phyloP scores from a whole-genome alignment of 1,140 invertebrate species.

The Aphelenchoides fujianensis region DNA sequence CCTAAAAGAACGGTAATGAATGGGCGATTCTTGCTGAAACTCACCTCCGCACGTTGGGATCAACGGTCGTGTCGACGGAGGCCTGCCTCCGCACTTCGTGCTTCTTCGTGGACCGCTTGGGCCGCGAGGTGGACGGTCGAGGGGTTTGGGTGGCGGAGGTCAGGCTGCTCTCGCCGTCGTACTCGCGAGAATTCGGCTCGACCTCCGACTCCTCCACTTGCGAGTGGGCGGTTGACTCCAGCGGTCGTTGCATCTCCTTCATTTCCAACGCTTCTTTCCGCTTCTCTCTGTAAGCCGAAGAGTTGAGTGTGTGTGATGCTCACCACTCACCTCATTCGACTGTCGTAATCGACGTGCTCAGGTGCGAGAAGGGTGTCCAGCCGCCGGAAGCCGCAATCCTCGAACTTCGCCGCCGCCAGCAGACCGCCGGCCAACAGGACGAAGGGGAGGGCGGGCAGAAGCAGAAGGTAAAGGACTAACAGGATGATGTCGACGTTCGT shows the following conservation, averaged over 20 bases:
- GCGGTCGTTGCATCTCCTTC: neutral
- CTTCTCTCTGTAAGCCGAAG: neutral
- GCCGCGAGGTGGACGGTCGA: no score
- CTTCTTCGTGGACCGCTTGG: no score
- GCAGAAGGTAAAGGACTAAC: neutral
- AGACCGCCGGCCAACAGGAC: neutral
- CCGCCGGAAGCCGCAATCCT: neutral
- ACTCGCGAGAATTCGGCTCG: neutral
- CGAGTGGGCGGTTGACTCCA: neutral
- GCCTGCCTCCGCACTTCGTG: no score
- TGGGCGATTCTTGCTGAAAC: no score
- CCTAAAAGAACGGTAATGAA: no score
- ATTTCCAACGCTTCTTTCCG: constrained; percentile 12
- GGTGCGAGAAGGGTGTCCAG: no score
- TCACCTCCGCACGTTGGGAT: no score
- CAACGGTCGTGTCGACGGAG: no score
- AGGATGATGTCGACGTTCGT: neutral
- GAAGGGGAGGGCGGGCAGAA: constrained; percentile 11
- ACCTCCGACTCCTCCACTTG: neutral
- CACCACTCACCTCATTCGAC: no score
- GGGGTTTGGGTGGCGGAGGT: no score
- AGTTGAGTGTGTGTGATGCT: no score
- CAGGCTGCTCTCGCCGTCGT: neutral
- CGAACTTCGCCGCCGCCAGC: neutral
- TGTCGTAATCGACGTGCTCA: no score